A percentile compares a stretch with the other conserved stretches of the same genome.
These are phyloP conservation scores for Ictalurus punctatus DNA, from an alignment of 2,113 vertebrate species.

Conservation along the genomic window DNA sequence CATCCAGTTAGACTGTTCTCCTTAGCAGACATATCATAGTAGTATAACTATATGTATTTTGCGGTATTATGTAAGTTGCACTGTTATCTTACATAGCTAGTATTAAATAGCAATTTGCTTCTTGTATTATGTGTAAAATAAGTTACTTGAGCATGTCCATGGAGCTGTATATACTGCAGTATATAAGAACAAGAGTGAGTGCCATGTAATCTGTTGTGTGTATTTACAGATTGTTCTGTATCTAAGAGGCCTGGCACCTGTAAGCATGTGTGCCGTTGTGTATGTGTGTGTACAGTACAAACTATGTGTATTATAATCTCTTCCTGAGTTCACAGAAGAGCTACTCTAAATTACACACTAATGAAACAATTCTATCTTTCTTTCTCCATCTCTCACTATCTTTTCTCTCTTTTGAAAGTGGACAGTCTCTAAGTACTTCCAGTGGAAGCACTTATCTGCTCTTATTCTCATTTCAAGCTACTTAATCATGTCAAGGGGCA, in stretches of 20 bases:
- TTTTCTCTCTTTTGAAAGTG: slow-evolving; percentile 1
- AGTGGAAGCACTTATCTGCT: slow-evolving; percentile 34
- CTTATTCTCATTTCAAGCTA: slow-evolving; percentile 8
- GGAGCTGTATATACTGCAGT: background rate
- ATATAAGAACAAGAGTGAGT: background rate
- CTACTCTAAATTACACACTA: slow-evolving; percentile 43
- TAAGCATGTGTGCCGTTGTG: slow-evolving; percentile 26
- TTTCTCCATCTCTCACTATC: background rate
- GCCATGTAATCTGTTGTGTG: background rate
- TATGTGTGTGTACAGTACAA: slow-evolving; percentile 12
- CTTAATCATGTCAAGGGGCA: slow-evolving; percentile 6
- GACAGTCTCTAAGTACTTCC: slow-evolving; percentile 36
- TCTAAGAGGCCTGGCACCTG: background rate
- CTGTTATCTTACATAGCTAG: background rate
- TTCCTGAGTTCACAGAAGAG: background rate
- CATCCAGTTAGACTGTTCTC: background rate
- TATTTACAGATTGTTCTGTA: background rate
- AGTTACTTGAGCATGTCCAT: background rate
- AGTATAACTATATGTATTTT: background rate
- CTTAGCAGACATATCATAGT: background rate
- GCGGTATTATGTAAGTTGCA: background rate
- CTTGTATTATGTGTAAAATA: background rate
- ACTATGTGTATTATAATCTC: slow-evolving; percentile 5
- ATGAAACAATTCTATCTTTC: slow-evolving; percentile 7
- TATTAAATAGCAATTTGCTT: background rate